Evolutionary conservation across 2,113 vertebrate genomes (phyloP), one percentile per base, ranked within the genome.

Genomic region (Anhinga anhinga): DNA sequence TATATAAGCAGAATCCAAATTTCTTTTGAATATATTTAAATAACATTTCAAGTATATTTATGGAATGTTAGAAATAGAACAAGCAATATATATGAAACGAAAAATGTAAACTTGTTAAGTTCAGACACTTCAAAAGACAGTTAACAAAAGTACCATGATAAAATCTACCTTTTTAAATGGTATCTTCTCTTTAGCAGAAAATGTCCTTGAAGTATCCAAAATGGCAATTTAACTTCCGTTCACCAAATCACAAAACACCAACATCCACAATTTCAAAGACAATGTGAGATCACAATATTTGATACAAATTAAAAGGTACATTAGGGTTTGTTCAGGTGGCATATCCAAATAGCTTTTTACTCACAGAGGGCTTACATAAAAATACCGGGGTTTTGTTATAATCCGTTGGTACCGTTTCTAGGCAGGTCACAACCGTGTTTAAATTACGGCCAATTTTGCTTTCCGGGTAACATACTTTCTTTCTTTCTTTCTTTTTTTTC

Each of bases 1-100:
- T 98, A 98, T 98, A 99, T 99, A 99, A 98, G 98, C 98, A 98
- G 98, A 98, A 98, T 99, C 98, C 98, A 98, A 97, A 98, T 98
- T 98, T 98, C 98, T 98, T 98, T 98, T 97, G 98, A 99, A 98
- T 99, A 99, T 98, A 98, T 98, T 99, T 99, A 99, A 99, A 99
- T 99, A 99, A 99, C 98, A 99, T 99, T 99, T 99, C 99, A 99
- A 99, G 99, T 99, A 99, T 99, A 98, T 98, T 98, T 98, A 98
- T 98, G 99, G 99, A 99, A 99, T 99, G 99, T 99, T 98, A 99
- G 98, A 98, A 99, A 98, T 98, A 98, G 98, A 98, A 99, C 98
- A 98, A 98, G 99, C 98, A 98, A 98, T 99, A 99, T 98, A 98
- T 99, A 98, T 98, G 97, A 98, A 98, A 98, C 97, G 53, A 96